Evolutionary conservation across 2,797 vertebrate genomes (phyloP).

Genomic region (Mus caroli): DNA sequence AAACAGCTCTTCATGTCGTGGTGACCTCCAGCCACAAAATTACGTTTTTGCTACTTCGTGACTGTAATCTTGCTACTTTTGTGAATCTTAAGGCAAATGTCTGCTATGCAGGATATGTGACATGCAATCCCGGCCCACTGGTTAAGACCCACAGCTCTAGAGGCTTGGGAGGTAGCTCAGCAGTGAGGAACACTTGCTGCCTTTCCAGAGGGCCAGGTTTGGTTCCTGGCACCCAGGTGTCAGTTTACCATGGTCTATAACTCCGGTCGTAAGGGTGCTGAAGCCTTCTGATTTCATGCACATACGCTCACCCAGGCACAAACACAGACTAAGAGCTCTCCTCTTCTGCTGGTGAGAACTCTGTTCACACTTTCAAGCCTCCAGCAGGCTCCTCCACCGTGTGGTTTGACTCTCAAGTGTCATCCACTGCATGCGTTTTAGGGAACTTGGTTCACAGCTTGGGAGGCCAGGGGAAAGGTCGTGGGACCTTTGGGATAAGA

Average conservation of each 20-base stretch:
- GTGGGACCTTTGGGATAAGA: not conserved
- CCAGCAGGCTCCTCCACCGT: not conserved
- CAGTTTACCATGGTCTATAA: not conserved
- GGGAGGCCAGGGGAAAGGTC: not conserved
- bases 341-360: not conserved
- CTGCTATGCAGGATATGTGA: not conserved
- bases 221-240: not conserved
- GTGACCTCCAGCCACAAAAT: not conserved
- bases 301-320: not conserved
- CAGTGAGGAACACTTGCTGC: not conserved
- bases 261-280: not conserved
- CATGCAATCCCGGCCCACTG: not conserved
- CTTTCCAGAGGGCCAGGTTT: not conserved
- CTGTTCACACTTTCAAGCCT: not conserved
- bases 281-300: not conserved
- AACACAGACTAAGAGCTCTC: not conserved
- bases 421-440: not conserved
- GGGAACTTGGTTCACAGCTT: not conserved
- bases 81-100: not conserved
- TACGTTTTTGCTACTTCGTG: too few relatives aligned
- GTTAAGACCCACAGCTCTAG: not conserved
- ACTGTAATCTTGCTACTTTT: not conserved
- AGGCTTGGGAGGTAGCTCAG: not conserved
- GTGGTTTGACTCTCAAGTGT: not conserved
- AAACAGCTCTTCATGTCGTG: not conserved